These are phyloP conservation scores for Ambastaia sidthimunki DNA, from an alignment of 2,797 vertebrate genomes.

Conservation along the genomic window DNA sequence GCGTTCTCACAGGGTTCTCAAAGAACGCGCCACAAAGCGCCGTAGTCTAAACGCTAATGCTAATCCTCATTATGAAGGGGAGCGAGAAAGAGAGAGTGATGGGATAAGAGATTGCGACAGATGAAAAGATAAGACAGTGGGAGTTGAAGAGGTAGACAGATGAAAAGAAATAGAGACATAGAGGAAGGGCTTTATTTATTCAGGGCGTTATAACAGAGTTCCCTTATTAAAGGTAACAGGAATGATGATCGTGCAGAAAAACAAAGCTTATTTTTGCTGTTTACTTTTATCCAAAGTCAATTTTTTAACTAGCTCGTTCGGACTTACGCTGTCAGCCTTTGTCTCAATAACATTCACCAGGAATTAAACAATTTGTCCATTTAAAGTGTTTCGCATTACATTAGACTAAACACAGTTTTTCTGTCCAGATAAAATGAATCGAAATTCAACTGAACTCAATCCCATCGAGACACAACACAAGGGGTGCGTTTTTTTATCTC, in stretches of 20 bases:
- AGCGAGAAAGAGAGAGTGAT: constrained; percentile 46
- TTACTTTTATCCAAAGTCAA: neutral
- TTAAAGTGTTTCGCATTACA: constrained; percentile 26
- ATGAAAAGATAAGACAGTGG: constrained; percentile 27
- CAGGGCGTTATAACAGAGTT: neutral
- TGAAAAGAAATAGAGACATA: constrained; percentile 36
- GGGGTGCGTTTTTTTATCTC: constrained; percentile 8
- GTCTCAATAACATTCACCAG: constrained; percentile 5
- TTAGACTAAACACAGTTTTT: constrained; percentile 26
- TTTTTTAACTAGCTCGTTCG: neutral
- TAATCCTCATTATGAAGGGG: constrained; percentile 36
- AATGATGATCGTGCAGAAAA: neutral
- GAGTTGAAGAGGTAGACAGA: constrained; percentile 33
- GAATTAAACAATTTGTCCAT: constrained; percentile 27
- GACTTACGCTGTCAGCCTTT: neutral
- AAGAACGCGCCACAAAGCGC: constrained; percentile 21
- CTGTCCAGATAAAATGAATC: constrained; percentile 24
- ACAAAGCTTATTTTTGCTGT: neutral
- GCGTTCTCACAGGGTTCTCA: constrained; percentile 34
- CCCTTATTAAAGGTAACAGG: neutral
- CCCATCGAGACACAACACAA: constrained; percentile 10
- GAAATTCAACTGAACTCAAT: constrained; percentile 29
- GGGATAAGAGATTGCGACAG: constrained; percentile 23
- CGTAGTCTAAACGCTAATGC: constrained; percentile 22
- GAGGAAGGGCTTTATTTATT: constrained; percentile 26